Evolutionary conservation across 2,113 vertebrate genomes (phyloP), one percentile per base, ranked within the genome.

Genomic region (Hylia prasina): DNA sequence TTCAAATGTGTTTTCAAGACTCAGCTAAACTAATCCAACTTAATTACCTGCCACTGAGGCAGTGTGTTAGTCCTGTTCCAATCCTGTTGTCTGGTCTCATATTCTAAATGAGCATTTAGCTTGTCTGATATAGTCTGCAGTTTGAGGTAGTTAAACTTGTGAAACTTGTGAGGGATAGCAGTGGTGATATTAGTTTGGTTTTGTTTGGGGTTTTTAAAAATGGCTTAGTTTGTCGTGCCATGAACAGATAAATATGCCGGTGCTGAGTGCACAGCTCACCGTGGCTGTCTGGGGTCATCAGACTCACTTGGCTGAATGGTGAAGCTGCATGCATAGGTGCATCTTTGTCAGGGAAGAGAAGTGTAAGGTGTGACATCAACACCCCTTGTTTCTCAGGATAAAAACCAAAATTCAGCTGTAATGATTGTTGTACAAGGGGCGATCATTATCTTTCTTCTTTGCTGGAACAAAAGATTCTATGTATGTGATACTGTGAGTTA

Each of bases 201-300:
- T 42, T 28, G 21, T 48, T 60, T 45, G 5, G 27, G 35, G 8
- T 50, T 65, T 82, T 45, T 54, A n/a, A 12, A 31, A 21, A 5
- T 8, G 21, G 3, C 22, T 63, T n/a, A 30, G 7, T 78, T 87
- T 83, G 57, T 33, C 0, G 0, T 58, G 27, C 31, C 8, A 6
- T 31, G 44, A 77, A 31, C 13, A 69, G 50, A 20, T 48, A 44
- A 56, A 80, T 5, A 2, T 27, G 25, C 18, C 2, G 3, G 24
- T 14, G 5, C 42, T 42, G 63, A 61, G 61, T 30, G 63, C 17
- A 19, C n/a, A 65, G 44, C 84, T 72, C 30, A 7, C 70, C 6
- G 8, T 31, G 54, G 24, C 31, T 60, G 44, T 22, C 11, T 53
- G 51, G 0, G 4, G 13, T 39, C 24, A 3, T 72, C 54, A 73